phyloP scores from a whole-genome alignment of 2,113 vertebrate species.

The Arothron firmamentum region DNA sequence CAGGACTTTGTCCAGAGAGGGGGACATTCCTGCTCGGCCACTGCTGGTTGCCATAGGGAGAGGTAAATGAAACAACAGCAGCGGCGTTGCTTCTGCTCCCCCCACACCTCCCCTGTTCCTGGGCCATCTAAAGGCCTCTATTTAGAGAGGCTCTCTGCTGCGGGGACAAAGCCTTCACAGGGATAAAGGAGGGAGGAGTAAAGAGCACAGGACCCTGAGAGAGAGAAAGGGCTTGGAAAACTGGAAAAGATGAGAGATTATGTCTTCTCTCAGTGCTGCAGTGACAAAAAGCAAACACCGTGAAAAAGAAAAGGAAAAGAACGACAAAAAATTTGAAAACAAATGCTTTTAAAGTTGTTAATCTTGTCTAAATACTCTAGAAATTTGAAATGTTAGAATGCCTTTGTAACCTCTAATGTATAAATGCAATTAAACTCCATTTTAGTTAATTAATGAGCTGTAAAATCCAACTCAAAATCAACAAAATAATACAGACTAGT shows the following conservation, averaged over 20 bases:
- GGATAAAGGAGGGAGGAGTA: slow-evolving; percentile 64
- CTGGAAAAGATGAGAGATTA: slow-evolving; percentile 64
- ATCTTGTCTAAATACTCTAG: slow-evolving; percentile 9
- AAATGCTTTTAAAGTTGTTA: slow-evolving; percentile 22
- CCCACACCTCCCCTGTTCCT: slow-evolving; percentile 47
- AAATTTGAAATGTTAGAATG: slow-evolving; percentile 26
- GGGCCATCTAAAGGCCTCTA: slow-evolving; percentile 76
- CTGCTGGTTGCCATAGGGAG: slow-evolving; percentile 95
- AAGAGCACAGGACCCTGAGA: slow-evolving; percentile 59
- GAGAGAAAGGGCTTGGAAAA: slow-evolving; percentile 52
- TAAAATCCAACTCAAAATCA: slow-evolving; percentile 42
- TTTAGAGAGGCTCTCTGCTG: slow-evolving; percentile 74
- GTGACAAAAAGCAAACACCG: slow-evolving; percentile 46
- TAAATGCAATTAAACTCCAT: slow-evolving; percentile 31
- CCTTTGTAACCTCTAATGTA: slow-evolving; percentile 33
- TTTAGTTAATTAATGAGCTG: slow-evolving; percentile 26
- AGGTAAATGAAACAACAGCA: slow-evolving; percentile 86
- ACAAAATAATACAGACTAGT: slow-evolving; percentile 41
- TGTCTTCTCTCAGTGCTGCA: slow-evolving; percentile 52
- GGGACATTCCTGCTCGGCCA: slow-evolving; percentile 87
- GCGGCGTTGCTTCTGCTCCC: slow-evolving; percentile 70
- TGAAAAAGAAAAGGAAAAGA: slow-evolving; percentile 2
- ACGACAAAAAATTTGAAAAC: slow-evolving; percentile 12
- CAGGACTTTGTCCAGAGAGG: slow-evolving; percentile 90
- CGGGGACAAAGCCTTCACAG: slow-evolving; percentile 73